A percentile compares a stretch with the other conserved stretches of the same genome.
Evolutionary conservation across 2,888 invertebrate genomes (phyloP).

Genomic region (Helleia helle): DNA sequence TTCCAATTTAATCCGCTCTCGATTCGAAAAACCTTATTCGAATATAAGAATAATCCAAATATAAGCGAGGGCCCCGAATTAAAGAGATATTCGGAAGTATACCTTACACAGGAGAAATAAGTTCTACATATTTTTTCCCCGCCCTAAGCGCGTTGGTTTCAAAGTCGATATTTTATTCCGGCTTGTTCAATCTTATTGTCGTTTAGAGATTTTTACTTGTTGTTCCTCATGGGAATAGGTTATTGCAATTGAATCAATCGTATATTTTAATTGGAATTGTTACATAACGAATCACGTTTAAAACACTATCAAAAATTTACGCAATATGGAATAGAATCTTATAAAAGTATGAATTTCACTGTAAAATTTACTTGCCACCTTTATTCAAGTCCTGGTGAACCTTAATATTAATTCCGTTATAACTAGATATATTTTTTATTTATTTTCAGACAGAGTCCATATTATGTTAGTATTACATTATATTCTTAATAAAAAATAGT

Average conservation of each 20-base stretch:
- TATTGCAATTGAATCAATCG: slow-evolving; percentile 26
- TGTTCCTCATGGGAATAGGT: slow-evolving; percentile 26
- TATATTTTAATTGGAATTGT: slow-evolving; percentile 8
- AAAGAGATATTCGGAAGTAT: slow-evolving; percentile 1
- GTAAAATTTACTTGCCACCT: no score
- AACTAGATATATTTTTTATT: no score
- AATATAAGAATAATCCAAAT: slow-evolving; percentile 40
- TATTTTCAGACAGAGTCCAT: no score
- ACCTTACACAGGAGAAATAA: slow-evolving; percentile 12
- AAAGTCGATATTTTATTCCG: slow-evolving; percentile 61
- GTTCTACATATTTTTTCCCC: slow-evolving; percentile 17
- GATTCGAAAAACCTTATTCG: slow-evolving; percentile 48
- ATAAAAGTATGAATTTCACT: not conserved
- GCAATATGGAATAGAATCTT: not conserved
- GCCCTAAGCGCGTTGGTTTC: slow-evolving; percentile 25
- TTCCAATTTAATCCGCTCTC: slow-evolving; percentile 54
- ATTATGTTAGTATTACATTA: no score
- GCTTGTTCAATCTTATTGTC: slow-evolving; percentile 60
- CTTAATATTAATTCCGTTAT: no score
- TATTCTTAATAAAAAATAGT: no score
- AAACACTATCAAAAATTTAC: not conserved
- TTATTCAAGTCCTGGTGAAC: not conserved
- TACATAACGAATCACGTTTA: not conserved
- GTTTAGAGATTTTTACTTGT: slow-evolving; percentile 47
- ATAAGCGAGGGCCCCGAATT: slow-evolving; percentile 22